Evolutionary conservation across 2,888 invertebrate species (phyloP).

Genomic region (Villa cingulata): DNA sequence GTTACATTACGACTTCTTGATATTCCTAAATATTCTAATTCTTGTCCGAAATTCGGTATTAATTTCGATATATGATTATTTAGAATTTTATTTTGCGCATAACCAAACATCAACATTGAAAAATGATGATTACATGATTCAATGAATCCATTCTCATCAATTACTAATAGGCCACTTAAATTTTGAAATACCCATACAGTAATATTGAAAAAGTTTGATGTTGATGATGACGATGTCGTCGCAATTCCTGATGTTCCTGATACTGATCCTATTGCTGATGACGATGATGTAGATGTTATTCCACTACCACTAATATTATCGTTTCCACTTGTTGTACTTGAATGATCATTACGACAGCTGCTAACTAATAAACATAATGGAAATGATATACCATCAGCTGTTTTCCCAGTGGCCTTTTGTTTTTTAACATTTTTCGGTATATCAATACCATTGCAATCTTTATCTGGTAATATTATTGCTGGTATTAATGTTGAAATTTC

Average conservation of each 20-base stretch:
- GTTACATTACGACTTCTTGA: conserved; percentile 41
- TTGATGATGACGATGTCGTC: background rate
- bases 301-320: background rate
- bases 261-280: conserved; percentile 3
- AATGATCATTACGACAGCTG: conserved; percentile 19
- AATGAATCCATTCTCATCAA: conserved; percentile 47
- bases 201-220: conserved; percentile 13
- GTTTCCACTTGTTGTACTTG: conserved; percentile 7
- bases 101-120: conserved; percentile 50
- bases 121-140: conserved; percentile 55
- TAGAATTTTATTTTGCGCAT: conserved; percentile 43
- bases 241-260: conserved; percentile 4
- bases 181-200: conserved; percentile 43
- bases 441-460: conserved; percentile 27
- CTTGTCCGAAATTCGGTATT: conserved; percentile 49
- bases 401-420: conserved; percentile 51
- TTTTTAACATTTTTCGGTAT: conserved; percentile 39
- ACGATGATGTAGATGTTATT: conserved; percentile 2
- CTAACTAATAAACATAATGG: conserved; percentile 45
- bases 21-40: conserved; percentile 39
- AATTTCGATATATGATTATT: conserved; percentile 43
- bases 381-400: conserved; percentile 47
- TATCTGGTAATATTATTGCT: conserved; percentile 38
- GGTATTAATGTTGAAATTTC: conserved; percentile 41
- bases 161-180: conserved; percentile 51